Evolutionary conservation across 1,140 invertebrate species (phyloP).

Genomic region (Micrasema longulum): DNA sequence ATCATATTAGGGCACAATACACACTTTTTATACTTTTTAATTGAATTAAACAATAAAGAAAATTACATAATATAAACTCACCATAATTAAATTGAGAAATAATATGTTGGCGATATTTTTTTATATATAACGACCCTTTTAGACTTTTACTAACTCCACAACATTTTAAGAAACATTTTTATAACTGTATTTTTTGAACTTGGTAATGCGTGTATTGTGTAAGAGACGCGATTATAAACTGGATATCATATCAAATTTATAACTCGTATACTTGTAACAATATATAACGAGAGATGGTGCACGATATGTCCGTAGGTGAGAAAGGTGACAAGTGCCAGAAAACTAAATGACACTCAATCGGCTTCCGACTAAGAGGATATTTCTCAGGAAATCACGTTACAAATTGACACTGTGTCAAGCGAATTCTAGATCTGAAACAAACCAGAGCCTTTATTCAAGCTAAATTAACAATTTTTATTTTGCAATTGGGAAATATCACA

Average conservation of each 20-base stretch:
- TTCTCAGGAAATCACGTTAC: conserved; percentile 53
- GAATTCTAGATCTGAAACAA: conserved; percentile 38
- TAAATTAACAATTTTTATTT: no score
- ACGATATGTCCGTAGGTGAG: conserved; percentile 10
- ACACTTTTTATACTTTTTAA: no score
- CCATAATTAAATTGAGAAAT: no score
- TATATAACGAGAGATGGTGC: neutral
- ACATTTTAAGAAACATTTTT: no score
- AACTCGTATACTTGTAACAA: neutral
- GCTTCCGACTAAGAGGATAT: conserved; percentile 46
- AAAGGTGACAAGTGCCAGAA: neutral
- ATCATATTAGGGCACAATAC: no score
- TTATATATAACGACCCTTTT: no score
- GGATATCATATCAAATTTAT: conserved; percentile 6
- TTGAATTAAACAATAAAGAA: no score
- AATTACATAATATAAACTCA: no score
- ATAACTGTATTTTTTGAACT: no score
- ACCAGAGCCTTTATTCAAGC: conserved; percentile 46
- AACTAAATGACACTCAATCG: conserved; percentile 37
- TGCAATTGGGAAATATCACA: no score
- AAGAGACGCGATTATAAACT: conserved; percentile 1
- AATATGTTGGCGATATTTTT: no score
- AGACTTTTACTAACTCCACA: no score
- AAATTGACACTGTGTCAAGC: conserved; percentile 54
- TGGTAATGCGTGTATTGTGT: conserved; percentile 5